A percentile compares a stretch with the other conserved stretches of the same genome.
Evolutionary conservation across 2,797 vertebrate species (phyloP).

Genomic region (Dermochelys coriacea): DNA sequence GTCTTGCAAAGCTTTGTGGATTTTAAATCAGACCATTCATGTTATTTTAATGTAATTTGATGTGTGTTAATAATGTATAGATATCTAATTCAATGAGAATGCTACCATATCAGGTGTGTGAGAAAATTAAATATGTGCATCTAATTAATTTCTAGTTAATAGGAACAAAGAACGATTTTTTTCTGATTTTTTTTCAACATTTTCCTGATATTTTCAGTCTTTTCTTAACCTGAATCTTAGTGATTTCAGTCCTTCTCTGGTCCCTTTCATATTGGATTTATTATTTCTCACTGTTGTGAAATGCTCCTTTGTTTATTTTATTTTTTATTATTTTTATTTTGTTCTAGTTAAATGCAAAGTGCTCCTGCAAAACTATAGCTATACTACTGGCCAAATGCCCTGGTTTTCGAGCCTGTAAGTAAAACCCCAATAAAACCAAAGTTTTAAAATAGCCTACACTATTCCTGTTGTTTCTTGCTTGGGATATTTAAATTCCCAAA

Average conservation of each 20-base stretch:
- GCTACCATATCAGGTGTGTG: conserved; percentile 26
- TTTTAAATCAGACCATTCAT: conserved; percentile 62
- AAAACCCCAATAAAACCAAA: conserved; percentile 2
- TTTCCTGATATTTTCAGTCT: not conserved
- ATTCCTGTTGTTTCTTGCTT: conserved; percentile 8
- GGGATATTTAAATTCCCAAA: conserved; percentile 18
- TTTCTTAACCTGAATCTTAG: conserved; percentile 4
- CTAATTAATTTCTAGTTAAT: conserved; percentile 36
- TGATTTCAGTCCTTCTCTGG: not conserved
- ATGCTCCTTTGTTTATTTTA: not conserved
- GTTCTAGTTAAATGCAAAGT: not conserved
- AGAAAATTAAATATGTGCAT: conserved; percentile 37
- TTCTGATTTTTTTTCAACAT: not conserved
- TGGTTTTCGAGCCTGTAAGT: conserved; percentile 21
- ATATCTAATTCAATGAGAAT: conserved; percentile 44
- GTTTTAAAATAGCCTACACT: not conserved
- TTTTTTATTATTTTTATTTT: not conserved
- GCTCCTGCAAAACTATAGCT: conserved; percentile 2
- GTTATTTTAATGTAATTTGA: conserved; percentile 70
- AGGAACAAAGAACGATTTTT: conserved; percentile 24
- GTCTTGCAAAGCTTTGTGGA: conserved; percentile 53
- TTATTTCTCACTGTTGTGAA: not conserved
- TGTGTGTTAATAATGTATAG: conserved; percentile 65
- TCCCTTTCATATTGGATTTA: not conserved
- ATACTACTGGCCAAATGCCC: conserved; percentile 35